Evolutionary conservation across 2,797 vertebrate genomes (phyloP).

Genomic region (Ptychobarbus kaznakovi): DNA sequence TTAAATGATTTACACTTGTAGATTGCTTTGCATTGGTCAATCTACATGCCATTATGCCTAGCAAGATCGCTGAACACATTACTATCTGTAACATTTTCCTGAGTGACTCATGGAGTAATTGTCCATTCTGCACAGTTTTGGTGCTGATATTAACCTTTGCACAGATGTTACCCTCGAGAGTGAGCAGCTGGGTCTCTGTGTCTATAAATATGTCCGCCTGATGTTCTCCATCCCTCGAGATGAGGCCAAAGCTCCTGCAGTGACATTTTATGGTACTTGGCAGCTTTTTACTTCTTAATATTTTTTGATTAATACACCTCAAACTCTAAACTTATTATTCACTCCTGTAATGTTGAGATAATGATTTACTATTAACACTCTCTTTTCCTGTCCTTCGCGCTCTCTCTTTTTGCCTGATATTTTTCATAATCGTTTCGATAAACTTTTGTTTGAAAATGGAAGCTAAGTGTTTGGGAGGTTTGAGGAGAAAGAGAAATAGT

Average conservation of each 20-base stretch:
- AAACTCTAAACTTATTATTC: slow-evolving; percentile 72
- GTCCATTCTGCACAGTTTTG: slow-evolving; percentile 27
- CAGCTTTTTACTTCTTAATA: slow-evolving; percentile 71
- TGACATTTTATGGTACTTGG: slow-evolving; percentile 74
- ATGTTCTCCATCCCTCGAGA: slow-evolving; percentile 55
- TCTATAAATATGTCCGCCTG: slow-evolving; percentile 62
- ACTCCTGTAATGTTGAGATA: slow-evolving; percentile 56
- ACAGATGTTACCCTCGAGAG: slow-evolving; percentile 28
- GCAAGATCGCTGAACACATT: not conserved
- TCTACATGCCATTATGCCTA: not conserved
- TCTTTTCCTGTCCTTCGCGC: not conserved
- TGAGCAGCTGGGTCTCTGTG: not conserved
- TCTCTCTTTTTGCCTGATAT: slow-evolving; percentile 64
- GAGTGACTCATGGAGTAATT: not conserved
- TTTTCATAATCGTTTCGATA: slow-evolving; percentile 76
- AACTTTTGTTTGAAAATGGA: slow-evolving; percentile 71
- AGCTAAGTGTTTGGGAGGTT: slow-evolving; percentile 41
- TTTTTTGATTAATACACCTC: slow-evolving; percentile 73
- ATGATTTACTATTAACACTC: slow-evolving; percentile 51
- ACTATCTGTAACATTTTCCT: not conserved
- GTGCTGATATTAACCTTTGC: slow-evolving; percentile 21
- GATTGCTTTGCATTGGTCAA: not conserved
- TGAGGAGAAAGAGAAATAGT: not conserved
- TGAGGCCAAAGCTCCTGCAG: slow-evolving; percentile 55
- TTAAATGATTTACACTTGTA: not conserved